Evolutionary conservation across 2,113 vertebrate genomes (phyloP), one percentile per base, ranked within the genome.

Genomic region (Brachyistius frenatus): DNA sequence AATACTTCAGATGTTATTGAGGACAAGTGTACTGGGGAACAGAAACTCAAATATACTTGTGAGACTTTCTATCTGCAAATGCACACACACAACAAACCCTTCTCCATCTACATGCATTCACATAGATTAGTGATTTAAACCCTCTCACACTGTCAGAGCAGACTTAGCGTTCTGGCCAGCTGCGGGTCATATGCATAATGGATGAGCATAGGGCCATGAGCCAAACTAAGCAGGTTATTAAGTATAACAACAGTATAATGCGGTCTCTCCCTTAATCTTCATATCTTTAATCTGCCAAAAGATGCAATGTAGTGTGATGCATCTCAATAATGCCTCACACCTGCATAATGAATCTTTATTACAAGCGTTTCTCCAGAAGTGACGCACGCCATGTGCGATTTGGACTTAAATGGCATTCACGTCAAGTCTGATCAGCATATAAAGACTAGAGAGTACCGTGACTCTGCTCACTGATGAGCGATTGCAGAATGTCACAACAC

Each of bases 341-440:
- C 83, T 83, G 77, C 69, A 72, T 84, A 80, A 89, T 90, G 68
- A 85, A 85, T 92, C 88, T 81, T 90, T 89, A 86, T 90, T 88
- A 85, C 75, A 41, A 76, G 71, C 71, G 32, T 78, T 90, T 85
- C 85, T 86, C 76, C 53, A 46, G 71, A 76, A 79, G 77, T 89
- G 88, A 88, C 88, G 86, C 37, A 71, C 79, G 80, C 74, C 83
- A 80, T 83, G 86, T 90, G 86, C 89, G 90, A 89, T 93, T 94
- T 92, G 90, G 78, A 89, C 87, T 89, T 89, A 94, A 94, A 93
- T 93, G 87, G 81, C 92, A 92, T 50, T 83, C 80, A 54, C 67
- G 81, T 91, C 88, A 88, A 60, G 66, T 86, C 87, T 89, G 87
- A 94, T 91, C 71, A 88, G 78, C 83, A 88, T 80, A 76, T 63